phyloP scores from a whole-genome alignment of 2,888 invertebrate species.

The Ophion ellenae region DNA sequence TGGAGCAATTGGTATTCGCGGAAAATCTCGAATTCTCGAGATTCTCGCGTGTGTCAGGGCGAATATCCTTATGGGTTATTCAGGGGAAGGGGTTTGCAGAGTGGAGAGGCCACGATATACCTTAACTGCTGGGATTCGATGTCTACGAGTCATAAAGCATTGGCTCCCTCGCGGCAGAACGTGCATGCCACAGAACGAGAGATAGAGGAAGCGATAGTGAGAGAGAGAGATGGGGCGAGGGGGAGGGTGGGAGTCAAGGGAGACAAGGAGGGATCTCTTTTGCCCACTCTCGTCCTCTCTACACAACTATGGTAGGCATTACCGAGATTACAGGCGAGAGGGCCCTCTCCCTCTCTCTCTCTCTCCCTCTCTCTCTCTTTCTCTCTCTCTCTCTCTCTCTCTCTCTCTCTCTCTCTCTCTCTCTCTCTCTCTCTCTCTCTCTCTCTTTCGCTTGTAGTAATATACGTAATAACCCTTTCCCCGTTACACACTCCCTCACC shows the following conservation, averaged over 20 bases:
- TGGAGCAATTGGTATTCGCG: slow-evolving; percentile 30
- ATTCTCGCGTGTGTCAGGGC: slow-evolving; percentile 76
- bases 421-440: slow-evolving; percentile 24
- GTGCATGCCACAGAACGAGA: slow-evolving; percentile 64
- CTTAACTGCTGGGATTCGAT: slow-evolving; percentile 78
- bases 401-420: slow-evolving; percentile 25
- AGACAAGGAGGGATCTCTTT: slow-evolving; percentile 47
- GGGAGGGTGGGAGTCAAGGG: not conserved
- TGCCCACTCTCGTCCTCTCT: slow-evolving; percentile 69
- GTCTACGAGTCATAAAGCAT: slow-evolving; percentile 79
- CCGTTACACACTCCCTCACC: slow-evolving; percentile 59
- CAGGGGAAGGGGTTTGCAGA: slow-evolving; percentile 44
- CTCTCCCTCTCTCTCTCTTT: slow-evolving; percentile 20
- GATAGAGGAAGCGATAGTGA: slow-evolving; percentile 13
- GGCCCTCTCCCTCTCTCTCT: slow-evolving; percentile 35
- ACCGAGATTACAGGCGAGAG: slow-evolving; percentile 77
- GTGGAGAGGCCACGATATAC: slow-evolving; percentile 69
- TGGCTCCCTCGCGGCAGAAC: slow-evolving; percentile 66
- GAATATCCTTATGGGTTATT: slow-evolving; percentile 77
- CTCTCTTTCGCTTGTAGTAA: slow-evolving; percentile 46
- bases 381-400: slow-evolving; percentile 8
- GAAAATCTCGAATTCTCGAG: slow-evolving; percentile 63
- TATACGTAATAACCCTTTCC: slow-evolving; percentile 75
- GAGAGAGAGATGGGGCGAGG: not conserved
- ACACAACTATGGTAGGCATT: slow-evolving; percentile 75